Conservation (phyloP, 2,888 invertebrate species). For the Teleiodes luculella region DNA sequence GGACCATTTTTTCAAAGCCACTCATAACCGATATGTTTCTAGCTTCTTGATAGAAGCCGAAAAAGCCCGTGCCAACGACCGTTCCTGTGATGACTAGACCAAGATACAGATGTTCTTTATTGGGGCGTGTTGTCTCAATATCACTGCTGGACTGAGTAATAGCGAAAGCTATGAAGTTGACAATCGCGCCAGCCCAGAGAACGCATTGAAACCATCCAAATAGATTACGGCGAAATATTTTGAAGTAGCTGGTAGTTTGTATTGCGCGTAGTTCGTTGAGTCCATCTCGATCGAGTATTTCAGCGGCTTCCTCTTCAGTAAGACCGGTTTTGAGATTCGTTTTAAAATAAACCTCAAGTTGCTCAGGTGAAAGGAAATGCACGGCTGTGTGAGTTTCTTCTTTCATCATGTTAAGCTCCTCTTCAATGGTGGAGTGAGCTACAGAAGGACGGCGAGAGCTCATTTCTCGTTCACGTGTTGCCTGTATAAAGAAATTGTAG, state of each 20-base stretch:
- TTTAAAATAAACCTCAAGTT: constrained; percentile 61
- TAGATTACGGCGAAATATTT: constrained; percentile 81
- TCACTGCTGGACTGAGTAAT: constrained; percentile 32
- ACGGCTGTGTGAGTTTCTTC: constrained; percentile 64
- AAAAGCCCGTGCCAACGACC: constrained; percentile 71
- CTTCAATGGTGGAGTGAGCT: no score
- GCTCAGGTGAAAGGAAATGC: constrained; percentile 62
- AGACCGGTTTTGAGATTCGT: constrained; percentile 75
- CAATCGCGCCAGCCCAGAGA: constrained; percentile 82
- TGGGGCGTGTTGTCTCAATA: constrained; percentile 37
- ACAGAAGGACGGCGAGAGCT: neutral
- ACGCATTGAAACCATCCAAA: constrained; percentile 86
- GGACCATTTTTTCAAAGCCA: constrained; percentile 89
- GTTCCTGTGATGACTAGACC: constrained; percentile 59
- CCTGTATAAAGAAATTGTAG: no score
- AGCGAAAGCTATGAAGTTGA: constrained; percentile 80
- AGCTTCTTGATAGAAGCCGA: constrained; percentile 78
- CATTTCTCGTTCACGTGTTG: no score
- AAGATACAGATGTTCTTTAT: constrained; percentile 63
- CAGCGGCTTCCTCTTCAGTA: constrained; percentile 69
- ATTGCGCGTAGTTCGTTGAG: constrained; percentile 81
- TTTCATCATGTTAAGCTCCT: constrained; percentile 49
- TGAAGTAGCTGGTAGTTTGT: constrained; percentile 79
- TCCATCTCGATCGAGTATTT: constrained; percentile 74
- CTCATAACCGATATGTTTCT: constrained; percentile 90